Conservation (phyloP, 2,113 vertebrate species). For the Corythornis madagascariensis region DNA sequence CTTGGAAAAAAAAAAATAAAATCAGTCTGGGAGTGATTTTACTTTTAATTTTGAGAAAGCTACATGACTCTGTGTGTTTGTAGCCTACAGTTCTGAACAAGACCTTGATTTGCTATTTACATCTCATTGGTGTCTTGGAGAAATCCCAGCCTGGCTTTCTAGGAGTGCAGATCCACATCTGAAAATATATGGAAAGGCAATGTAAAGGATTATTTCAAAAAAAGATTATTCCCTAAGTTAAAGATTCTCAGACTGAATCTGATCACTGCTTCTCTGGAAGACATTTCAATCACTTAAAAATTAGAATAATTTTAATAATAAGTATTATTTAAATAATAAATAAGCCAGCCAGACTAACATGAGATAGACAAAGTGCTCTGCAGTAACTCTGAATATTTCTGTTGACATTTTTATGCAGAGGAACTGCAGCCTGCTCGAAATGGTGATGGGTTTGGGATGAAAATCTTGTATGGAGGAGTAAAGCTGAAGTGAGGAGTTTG, state of each 20-base stretch:
- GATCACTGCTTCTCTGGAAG: neutral
- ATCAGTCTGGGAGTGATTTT: slow-evolving; percentile 18
- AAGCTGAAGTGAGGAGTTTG: neutral
- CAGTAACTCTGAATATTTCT: neutral
- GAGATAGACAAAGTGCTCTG: neutral
- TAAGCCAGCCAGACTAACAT: neutral
- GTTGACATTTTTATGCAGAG: neutral
- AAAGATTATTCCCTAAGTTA: neutral
- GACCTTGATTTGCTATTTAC: neutral
- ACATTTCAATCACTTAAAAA: neutral
- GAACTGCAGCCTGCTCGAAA: neutral
- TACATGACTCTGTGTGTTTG: neutral
- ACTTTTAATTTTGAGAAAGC: slow-evolving; percentile 23
- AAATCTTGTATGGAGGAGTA: neutral
- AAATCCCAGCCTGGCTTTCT: neutral
- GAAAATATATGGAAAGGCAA: neutral
- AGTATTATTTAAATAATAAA: too few relatives aligned
- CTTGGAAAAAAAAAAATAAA: neutral
- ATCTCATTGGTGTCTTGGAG: neutral
- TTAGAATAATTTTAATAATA: neutral
- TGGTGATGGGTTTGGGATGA: neutral
- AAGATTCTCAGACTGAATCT: neutral
- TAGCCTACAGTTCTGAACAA: neutral
- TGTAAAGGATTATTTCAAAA: neutral
- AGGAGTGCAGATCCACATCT: neutral